Evolutionary conservation across 2,797 vertebrate genomes (phyloP), one percentile per base, ranked within the genome.

Genomic region (Columba guinea): DNA sequence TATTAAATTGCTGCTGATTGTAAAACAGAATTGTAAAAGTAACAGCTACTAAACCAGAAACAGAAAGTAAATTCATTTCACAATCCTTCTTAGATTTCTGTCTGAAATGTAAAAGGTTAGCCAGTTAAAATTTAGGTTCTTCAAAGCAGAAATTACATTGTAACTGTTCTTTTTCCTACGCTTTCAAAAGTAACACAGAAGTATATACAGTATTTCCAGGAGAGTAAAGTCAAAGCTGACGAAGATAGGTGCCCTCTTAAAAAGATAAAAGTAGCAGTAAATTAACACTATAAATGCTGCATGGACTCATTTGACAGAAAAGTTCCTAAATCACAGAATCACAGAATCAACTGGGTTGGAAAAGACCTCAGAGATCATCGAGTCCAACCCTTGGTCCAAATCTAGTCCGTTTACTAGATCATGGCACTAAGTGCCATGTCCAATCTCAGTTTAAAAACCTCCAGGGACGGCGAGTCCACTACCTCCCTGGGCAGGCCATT

Each of bases 1-100:
- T 44, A 90, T 53, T 65, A 87, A 97, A 94, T 67, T 91, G 75
- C 37, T 90, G 73, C 58, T 68, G 56, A 94, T 63, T 73, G 49
- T 82, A 90, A 81, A 84, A 90, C 8, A 86, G 12, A 26, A 81
- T 27, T 81, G n/a, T 76, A 68, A 59, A 83, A 94, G 39, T 64
- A 84, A 85, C 37, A 83, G 67, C 69, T 86, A 75, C 39, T n/a
- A 71, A 87, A 85, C 5, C 64, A 92, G 17, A 69, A 59, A 55
- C 34, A 74, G 70, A 11, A 92, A 67, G 83, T 46, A 86, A 90
- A 89, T 77, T 93, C 7, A 87, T 89, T 85, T 81, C 6, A 19
- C 19, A 63, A 53, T 67, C 65, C 67, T 41, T 7, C 77, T 35
- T 39, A 35, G 2, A 51, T 87, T 77, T 78, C 39, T 63, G 24